Evolutionary conservation across 2,888 invertebrate species (phyloP).

Genomic region (Phaedon cochleariae): DNA sequence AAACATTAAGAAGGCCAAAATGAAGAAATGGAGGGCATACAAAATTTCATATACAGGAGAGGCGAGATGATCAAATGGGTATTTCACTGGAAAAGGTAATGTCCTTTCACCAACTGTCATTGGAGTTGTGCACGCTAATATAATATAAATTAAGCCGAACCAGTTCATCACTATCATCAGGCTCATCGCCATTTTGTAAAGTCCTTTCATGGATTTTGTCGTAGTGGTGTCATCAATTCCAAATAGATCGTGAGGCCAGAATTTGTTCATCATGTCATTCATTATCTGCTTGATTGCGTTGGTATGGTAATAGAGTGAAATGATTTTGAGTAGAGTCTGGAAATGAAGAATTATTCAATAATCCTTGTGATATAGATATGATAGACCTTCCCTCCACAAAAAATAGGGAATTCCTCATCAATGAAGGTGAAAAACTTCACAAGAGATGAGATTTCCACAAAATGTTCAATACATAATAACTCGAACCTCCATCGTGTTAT

Average conservation of each 20-base stretch:
- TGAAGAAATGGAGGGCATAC: background rate
- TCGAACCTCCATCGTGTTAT: no score
- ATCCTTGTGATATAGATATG: no score
- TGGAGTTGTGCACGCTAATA: background rate
- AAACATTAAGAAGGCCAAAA: background rate
- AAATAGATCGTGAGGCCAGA: background rate
- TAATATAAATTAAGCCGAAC: background rate
- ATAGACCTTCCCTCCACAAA: no score
- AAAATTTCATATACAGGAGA: background rate
- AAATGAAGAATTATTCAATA: background rate
- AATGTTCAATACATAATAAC: no score
- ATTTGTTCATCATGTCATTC: background rate
- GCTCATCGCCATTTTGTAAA: background rate
- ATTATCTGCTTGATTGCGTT: background rate
- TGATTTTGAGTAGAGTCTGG: background rate
- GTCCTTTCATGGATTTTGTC: background rate
- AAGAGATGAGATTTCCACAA: no score
- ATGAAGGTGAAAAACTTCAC: no score
- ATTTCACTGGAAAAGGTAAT: background rate
- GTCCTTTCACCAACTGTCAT: background rate
- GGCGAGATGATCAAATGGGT: background rate
- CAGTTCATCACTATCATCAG: background rate
- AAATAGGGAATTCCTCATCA: no score
- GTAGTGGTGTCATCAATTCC: background rate
- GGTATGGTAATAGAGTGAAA: background rate